Base-by-base conservation (phyloP, 1,140 invertebrate genomes). In the Brachionus asplanchnoidis region DNA sequence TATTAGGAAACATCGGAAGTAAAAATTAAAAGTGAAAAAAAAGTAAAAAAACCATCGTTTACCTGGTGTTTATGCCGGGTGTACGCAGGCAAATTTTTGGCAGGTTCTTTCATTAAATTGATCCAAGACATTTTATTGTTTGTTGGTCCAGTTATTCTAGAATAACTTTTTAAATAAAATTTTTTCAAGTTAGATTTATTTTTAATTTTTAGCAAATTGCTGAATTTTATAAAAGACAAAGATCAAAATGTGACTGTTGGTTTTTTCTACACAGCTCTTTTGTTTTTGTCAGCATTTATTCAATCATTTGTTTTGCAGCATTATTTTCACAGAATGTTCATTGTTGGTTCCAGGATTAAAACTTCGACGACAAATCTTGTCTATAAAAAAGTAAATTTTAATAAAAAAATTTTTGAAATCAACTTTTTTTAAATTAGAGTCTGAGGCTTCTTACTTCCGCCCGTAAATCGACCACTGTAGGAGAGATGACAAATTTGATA, bases 291-390 rank as follows among this genome's bases (percentile, higher is more conserved):
- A 17, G 94, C 96, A 1, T 91, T 93, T 0, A 87, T 95, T n/a
- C 95, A 98, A 90, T 97, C 96, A 0, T 88, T 99, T 68, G 90
- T 98, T 6, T 89, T 97, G 46, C 89, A 90, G 80, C 88, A 89
- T 85, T 90, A 90, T 85, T 90, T 90, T 85, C 89, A 89, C 65
- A 73, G 86, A 26, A 87, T 87, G 82, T 86, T 87, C 12, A 90
- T 96, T 44, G 93, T 97, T 28, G 97, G 96, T 9, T 93, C 98
- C 91, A 92, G 95, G 50, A 94, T 99, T 86, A 91, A 97, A 85
- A 97, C 96, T 0, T 94, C 95, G 0, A 90, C 99, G 17, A 95
- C 96, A 6, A 94, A 95, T 86, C 93, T 96, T 73, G 95, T 99
- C 85, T 99, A 99, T 89, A 92, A 93, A 87, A 77, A 77, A 77